Evolutionary conservation across 92 coral and sea anemone species (phyloP).

Genomic region (Epizoanthus ramosus): DNA sequence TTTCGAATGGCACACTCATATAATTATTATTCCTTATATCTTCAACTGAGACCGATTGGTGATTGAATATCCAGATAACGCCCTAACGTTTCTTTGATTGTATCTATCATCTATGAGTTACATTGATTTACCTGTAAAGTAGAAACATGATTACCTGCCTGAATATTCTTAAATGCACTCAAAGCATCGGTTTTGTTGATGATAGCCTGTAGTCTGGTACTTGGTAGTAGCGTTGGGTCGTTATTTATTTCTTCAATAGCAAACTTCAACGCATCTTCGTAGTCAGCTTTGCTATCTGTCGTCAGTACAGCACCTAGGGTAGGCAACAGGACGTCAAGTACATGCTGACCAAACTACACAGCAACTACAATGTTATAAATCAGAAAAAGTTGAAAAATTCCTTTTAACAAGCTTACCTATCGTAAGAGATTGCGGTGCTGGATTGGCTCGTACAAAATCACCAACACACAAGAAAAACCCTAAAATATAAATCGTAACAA

Average conservation of each 20-base stretch:
- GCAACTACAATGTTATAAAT: neutral
- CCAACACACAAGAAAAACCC: neutral
- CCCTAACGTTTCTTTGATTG: too few species aligned
- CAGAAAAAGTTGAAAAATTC: neutral
- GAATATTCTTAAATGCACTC: constrained; percentile 73
- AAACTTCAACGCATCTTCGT: constrained; percentile 68
- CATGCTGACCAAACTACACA: too few species aligned
- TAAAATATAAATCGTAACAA: neutral
- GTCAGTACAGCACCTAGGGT: constrained; percentile 23
- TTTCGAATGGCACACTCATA: too few species aligned
- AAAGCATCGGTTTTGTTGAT: constrained; percentile 68
- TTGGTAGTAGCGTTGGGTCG: constrained; percentile 45
- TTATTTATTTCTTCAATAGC: constrained; percentile 71
- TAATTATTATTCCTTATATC: too few species aligned
- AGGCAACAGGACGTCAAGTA: too few species aligned
- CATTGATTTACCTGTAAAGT: too few species aligned
- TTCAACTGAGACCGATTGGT: too few species aligned
- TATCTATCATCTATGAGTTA: too few species aligned
- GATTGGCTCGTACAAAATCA: neutral
- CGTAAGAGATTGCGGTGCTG: neutral
- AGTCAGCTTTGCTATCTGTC: constrained; percentile 18
- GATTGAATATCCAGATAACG: too few species aligned
- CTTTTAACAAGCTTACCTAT: constrained; percentile 10
- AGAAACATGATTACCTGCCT: constrained; percentile 50
- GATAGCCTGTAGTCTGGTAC: constrained; percentile 58